Conservation (phyloP, 2,797 vertebrate species). For the Acridotheres tristis region DNA sequence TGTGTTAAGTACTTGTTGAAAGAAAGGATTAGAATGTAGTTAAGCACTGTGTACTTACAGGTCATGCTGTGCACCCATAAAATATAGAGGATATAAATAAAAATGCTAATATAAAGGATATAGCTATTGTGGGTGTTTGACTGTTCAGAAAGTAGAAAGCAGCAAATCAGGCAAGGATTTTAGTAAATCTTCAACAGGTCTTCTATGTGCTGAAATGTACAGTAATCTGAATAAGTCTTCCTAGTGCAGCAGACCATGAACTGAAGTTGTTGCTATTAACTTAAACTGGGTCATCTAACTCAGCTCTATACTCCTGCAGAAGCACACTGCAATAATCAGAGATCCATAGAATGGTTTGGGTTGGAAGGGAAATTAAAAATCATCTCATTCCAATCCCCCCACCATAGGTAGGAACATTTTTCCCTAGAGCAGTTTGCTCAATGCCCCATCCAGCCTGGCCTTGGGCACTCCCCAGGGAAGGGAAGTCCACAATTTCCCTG, state of each 20-base stretch:
- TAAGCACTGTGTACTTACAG: neutral
- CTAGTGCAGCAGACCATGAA: neutral
- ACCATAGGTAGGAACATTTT: neutral
- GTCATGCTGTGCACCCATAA: neutral
- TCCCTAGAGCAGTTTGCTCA: neutral
- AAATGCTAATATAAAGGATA: neutral
- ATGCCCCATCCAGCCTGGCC: neutral
- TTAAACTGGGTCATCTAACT: neutral
- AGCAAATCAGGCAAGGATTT: neutral
- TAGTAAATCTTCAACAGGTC: neutral
- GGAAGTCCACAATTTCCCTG: accelerated
- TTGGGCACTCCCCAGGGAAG: neutral
- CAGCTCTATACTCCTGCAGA: neutral
- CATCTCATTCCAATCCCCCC: neutral
- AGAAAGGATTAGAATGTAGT: neutral
- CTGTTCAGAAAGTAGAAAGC: neutral
- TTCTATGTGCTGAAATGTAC: neutral
- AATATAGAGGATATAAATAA: neutral
- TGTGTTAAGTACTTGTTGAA: neutral
- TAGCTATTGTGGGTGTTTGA: neutral
- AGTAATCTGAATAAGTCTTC: neutral
- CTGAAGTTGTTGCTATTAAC: neutral
- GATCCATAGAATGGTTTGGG: neutral
- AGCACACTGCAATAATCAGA: neutral
- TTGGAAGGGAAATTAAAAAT: neutral